phyloP scores from a whole-genome alignment of 2,113 vertebrate genomes.

The Bufo gargarizans region DNA sequence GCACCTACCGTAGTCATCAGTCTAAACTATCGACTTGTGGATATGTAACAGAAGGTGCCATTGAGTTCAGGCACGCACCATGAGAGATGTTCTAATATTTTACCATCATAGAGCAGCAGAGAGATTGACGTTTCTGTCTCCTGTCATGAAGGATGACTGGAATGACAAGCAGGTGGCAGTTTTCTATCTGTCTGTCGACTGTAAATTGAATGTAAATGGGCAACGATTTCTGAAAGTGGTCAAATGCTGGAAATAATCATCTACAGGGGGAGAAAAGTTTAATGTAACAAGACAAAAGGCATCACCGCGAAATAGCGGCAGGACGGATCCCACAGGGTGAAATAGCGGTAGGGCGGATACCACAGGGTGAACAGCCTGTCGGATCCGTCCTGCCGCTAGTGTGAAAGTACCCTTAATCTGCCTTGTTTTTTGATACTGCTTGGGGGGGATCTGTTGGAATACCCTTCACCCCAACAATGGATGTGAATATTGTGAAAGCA shows the following conservation, averaged over 20 bases:
- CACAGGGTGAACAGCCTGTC: too few relatives aligned
- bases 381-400: too few relatives aligned
- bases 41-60: slow-evolving; percentile 9
- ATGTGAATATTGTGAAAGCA: neutral
- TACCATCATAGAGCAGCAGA: slow-evolving; percentile 2
- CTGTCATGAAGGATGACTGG: neutral
- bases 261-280: neutral
- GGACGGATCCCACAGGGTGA: too few relatives aligned
- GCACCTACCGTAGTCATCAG: neutral
- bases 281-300: neutral
- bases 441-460: neutral
- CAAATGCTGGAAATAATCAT: neutral
- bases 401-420: too few relatives aligned
- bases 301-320: too few relatives aligned
- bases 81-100: slow-evolving; percentile 27
- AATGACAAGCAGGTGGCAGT: neutral
- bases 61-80: neutral
- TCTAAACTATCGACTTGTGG: slow-evolving; percentile 13
- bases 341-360: too few relatives aligned
- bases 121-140: slow-evolving; percentile 4
- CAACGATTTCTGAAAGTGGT: neutral
- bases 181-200: too few relatives aligned
- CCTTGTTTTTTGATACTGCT: too few relatives aligned
- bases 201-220: neutral
- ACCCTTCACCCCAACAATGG: neutral